These are phyloP conservation scores for Physeter macrocephalus DNA, from an alignment of 2,113 vertebrate genomes.

Conservation along the genomic window DNA sequence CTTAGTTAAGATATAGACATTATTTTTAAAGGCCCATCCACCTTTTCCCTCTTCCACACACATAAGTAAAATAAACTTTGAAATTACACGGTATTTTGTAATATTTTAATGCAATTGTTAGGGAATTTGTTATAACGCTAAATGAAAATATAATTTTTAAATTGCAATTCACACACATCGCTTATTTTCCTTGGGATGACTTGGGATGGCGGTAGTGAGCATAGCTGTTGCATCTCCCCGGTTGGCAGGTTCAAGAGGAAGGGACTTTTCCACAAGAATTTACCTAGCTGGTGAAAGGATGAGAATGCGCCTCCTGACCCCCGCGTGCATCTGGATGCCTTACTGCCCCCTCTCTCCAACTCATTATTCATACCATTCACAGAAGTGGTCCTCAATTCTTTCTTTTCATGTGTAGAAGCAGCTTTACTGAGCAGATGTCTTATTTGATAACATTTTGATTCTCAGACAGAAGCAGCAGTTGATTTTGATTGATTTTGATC, in stretches of 20 bases:
- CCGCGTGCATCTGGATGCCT: not conserved
- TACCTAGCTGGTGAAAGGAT: not conserved
- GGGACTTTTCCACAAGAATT: not conserved
- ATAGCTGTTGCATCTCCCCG: not conserved
- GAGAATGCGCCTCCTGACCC: not conserved
- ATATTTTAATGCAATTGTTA: not conserved
- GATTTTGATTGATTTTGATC: slow-evolving; percentile 13
- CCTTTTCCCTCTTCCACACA: not conserved
- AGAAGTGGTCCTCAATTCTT: not conserved
- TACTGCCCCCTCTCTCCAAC: not conserved
- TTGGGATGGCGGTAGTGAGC: not conserved
- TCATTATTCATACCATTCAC: not conserved
- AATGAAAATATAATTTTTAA: not conserved
- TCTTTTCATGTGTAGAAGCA: not conserved
- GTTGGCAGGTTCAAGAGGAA: not conserved
- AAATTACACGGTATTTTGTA: not conserved
- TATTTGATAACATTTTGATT: not conserved
- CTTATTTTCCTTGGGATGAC: not conserved
- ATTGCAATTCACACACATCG: not conserved
- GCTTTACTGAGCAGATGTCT: not conserved
- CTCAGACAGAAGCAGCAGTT: not conserved
- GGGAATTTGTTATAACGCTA: not conserved
- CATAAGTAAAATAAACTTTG: slow-evolving; percentile 1
- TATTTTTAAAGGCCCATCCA: slow-evolving; percentile 3
- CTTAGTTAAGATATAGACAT: slow-evolving; percentile 35